Conservation (phyloP, 2,888 invertebrate species). For the Ecdyonurus torrentis region DNA sequence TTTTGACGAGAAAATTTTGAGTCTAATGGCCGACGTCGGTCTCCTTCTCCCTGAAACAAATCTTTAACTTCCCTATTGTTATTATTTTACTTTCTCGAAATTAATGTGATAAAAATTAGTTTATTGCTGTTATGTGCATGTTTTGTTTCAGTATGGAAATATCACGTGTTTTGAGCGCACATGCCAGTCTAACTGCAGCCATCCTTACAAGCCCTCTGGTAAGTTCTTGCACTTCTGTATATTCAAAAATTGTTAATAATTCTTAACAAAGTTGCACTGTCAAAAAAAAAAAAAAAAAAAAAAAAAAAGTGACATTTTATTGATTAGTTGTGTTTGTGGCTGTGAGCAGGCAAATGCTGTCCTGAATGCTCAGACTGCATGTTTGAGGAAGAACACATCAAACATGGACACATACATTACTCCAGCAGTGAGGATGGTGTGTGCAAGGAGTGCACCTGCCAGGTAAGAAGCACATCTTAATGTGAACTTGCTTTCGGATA, state of each 20-base stretch:
- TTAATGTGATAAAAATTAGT: too few relatives aligned
- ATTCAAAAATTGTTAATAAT: too few relatives aligned
- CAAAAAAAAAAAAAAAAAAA: neutral
- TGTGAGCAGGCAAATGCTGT: constrained; percentile 7
- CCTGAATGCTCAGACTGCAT: constrained; percentile 9
- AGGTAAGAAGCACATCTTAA: neutral
- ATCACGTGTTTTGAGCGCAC: constrained; percentile 9
- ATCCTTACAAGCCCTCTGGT: constrained; percentile 2
- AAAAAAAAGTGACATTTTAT: neutral
- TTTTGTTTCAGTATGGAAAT: constrained; percentile 7
- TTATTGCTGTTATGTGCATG: too few relatives aligned
- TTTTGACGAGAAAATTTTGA: too few relatives aligned
- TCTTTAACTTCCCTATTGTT: too few relatives aligned
- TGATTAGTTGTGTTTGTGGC: neutral
- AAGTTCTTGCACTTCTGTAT: too few relatives aligned
- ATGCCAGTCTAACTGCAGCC: constrained; percentile 6
- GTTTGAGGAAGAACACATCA: constrained; percentile 6
- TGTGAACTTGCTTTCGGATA: neutral
- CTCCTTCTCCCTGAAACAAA: too few relatives aligned
- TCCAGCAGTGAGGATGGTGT: constrained; percentile 4
- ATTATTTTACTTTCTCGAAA: too few relatives aligned
- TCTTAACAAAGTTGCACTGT: too few relatives aligned
- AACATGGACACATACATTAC: too few relatives aligned
- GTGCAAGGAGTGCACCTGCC: constrained; percentile 10
- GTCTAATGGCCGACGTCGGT: too few relatives aligned